Conservation (phyloP, 2,888 invertebrate genomes). For the Hermaeophaga mercurialis region DNA sequence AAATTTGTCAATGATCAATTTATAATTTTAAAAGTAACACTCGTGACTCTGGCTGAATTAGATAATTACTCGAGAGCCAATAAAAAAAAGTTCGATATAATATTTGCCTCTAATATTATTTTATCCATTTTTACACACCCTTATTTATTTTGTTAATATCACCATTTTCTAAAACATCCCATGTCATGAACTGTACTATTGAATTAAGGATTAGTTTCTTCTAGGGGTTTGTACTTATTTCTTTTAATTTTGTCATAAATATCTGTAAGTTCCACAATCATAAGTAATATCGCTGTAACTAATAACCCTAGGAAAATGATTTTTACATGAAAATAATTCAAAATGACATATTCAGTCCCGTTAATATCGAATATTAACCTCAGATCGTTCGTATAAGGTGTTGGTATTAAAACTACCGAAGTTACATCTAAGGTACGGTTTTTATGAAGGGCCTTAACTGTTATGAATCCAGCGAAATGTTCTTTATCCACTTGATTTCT, state of each 20-base stretch:
- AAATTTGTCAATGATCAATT: too few relatives aligned
- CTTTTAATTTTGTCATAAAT: constrained; percentile 17
- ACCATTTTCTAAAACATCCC: too few relatives aligned
- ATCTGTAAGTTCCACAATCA: constrained; percentile 36
- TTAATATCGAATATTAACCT: constrained; percentile 27
- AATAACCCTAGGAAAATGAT: constrained; percentile 32
- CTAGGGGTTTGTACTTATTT: constrained; percentile 5
- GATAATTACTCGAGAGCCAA: too few relatives aligned
- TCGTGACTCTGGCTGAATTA: too few relatives aligned
- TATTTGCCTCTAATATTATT: too few relatives aligned
- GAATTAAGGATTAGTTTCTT: neutral
- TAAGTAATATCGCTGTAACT: constrained; percentile 28
- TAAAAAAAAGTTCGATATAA: too few relatives aligned
- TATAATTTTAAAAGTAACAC: too few relatives aligned
- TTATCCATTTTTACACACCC: too few relatives aligned
- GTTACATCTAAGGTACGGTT: constrained; percentile 13
- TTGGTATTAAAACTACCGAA: constrained; percentile 20
- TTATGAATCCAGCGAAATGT: constrained; percentile 23
- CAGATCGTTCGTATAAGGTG: constrained; percentile 16
- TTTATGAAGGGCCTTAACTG: constrained; percentile 19
- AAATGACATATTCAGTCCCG: constrained; percentile 34
- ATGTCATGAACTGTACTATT: too few relatives aligned
- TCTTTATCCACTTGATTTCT: neutral
- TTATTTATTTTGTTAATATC: too few relatives aligned
- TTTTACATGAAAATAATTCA: constrained; percentile 40